phyloP scores from a whole-genome alignment of 2,797 vertebrate genomes.

The Gallinago stenura region DNA sequence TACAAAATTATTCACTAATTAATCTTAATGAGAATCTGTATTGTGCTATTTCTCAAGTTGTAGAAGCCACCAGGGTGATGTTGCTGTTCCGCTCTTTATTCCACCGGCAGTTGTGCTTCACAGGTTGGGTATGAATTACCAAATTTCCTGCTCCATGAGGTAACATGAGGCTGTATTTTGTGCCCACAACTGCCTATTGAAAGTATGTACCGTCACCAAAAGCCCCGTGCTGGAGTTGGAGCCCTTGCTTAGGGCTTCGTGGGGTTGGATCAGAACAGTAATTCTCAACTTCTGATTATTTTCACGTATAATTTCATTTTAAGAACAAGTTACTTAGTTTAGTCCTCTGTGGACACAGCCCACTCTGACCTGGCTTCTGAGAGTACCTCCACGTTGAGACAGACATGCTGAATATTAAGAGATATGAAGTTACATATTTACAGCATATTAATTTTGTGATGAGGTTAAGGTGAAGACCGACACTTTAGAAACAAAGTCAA shows the following conservation, averaged over 20 bases:
- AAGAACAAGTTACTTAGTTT: accelerated
- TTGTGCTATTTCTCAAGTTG: background rate
- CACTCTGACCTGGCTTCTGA: background rate
- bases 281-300: background rate
- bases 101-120: background rate
- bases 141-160: background rate
- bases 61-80: background rate
- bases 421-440: accelerated
- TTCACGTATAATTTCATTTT: background rate
- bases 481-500: background rate
- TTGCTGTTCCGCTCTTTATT: accelerated
- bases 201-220: background rate
- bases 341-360: background rate
- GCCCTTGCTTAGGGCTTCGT: background rate
- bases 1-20: too few relatives aligned
- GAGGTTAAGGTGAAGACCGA: background rate
- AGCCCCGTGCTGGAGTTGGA: background rate
- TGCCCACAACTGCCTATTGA: background rate
- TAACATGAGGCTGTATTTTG: background rate
- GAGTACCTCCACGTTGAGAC: background rate
- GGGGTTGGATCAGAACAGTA: background rate
- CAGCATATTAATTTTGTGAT: background rate
- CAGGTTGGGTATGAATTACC: background rate
- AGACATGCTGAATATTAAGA: background rate
- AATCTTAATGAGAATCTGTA: background rate